Conservation (phyloP, 2,888 invertebrate genomes). For the Syrista parreyssii region DNA sequence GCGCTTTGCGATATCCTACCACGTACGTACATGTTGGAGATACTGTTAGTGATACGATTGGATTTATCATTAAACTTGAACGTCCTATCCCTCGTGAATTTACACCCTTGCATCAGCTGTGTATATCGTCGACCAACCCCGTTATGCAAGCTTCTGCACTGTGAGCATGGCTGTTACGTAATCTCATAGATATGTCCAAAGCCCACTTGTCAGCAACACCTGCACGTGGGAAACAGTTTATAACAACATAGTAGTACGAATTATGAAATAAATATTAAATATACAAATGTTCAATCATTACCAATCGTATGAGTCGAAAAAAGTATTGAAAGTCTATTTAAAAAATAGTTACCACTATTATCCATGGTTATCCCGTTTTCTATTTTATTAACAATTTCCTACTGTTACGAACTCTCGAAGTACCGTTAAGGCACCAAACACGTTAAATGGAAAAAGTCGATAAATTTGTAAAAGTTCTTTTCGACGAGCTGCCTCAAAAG, state of each 20-base stretch:
- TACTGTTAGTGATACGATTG: not conserved
- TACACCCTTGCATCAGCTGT: not conserved
- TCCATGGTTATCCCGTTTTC: not conserved
- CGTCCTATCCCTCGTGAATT: not conserved
- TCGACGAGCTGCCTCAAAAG: not conserved
- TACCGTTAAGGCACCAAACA: not conserved
- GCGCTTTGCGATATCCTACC: not conserved
- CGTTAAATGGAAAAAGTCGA: not conserved
- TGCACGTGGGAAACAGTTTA: conserved; percentile 1
- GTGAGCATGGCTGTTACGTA: conserved; percentile 1
- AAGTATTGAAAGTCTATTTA: not conserved
- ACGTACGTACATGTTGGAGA: not conserved
- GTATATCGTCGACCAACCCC: not conserved
- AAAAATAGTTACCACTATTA: not conserved
- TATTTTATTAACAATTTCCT: not conserved
- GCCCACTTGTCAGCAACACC: not conserved
- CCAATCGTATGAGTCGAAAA: not conserved
- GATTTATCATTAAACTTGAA: not conserved
- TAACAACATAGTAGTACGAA: not conserved
- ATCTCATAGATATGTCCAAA: conserved; percentile 4
- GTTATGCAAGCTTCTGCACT: not conserved
- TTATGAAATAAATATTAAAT: not conserved
- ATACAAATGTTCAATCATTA: not conserved
- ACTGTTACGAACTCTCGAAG: not conserved
- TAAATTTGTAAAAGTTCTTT: not conserved